A percentile compares a stretch with the other conserved stretches of the same genome.
phyloP scores from a whole-genome alignment of 2,797 vertebrate genomes.

The Hoplostethus mediterraneus region DNA sequence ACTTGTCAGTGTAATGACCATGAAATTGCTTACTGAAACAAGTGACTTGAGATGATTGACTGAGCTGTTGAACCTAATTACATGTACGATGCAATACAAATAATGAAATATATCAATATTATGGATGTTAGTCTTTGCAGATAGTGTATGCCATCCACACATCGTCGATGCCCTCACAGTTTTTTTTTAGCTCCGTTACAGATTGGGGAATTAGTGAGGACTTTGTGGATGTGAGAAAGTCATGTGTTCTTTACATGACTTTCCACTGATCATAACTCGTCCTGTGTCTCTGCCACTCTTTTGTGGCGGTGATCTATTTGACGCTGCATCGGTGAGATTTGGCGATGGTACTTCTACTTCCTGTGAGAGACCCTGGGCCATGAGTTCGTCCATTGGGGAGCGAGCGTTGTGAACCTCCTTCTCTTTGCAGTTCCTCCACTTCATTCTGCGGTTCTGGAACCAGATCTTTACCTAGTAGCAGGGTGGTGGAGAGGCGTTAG shows the following conservation, averaged over 20 bases:
- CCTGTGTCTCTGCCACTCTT: slow-evolving; percentile 55
- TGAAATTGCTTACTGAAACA: slow-evolving; percentile 48
- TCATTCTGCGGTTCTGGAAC: slow-evolving; percentile 99
- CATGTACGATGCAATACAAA: slow-evolving; percentile 39
- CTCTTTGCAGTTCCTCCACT: slow-evolving; percentile 98
- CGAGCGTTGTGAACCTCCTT: slow-evolving; percentile 90
- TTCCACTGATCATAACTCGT: slow-evolving; percentile 11
- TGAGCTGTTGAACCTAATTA: slow-evolving; percentile 36
- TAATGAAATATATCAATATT: slow-evolving; percentile 21
- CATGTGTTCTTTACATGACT: slow-evolving; percentile 8
- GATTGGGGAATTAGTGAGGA: background rate
- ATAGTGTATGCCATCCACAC: slow-evolving; percentile 22
- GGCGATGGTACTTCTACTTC: slow-evolving; percentile 56
- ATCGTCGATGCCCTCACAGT: slow-evolving; percentile 1
- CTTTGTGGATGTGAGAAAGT: slow-evolving; percentile 39
- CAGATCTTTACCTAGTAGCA: slow-evolving; percentile 95
- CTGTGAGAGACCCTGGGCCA: slow-evolving; percentile 70
- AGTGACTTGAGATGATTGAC: slow-evolving; percentile 37
- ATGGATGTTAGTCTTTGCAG: slow-evolving; percentile 49
- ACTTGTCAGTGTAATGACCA: slow-evolving; percentile 37
- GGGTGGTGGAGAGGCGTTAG: slow-evolving; percentile 11
- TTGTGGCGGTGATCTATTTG: slow-evolving; percentile 49
- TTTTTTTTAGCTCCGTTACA: slow-evolving; percentile 14
- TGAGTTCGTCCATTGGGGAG: slow-evolving; percentile 87
- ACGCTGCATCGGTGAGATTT: slow-evolving; percentile 35